Base-by-base conservation (phyloP, 2,113 vertebrate genomes). In the Colistium nudipinnis region DNA sequence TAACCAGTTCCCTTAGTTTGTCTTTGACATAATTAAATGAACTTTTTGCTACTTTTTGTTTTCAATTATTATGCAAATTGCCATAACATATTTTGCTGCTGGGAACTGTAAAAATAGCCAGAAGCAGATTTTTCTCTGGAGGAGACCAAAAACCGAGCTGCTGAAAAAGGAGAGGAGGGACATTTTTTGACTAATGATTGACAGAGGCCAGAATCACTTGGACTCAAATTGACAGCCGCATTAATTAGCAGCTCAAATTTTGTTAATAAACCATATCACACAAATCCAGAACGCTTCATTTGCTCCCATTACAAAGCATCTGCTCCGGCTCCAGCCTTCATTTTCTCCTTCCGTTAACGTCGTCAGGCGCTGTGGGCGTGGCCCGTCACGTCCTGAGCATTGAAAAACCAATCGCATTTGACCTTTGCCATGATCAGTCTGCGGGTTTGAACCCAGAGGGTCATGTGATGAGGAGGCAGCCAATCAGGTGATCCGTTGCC, bases 381-480 rank as follows among this genome's bases (percentile, higher is more conserved):
- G 36, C 27, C 10, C 30, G 65, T 74, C 53, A 71, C 62, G 49
- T 80, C 56, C 44, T 53, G 47, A 24, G 16, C 61, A n/a, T 77
- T 70, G 73, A 48, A 76, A 36, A 51, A 25, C 31, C 51, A 48
- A 19, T 52, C 13, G 38, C 44, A 61, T 20, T 67, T 24, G 14
- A 14, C 43, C 45, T 56, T 47, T 57, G 73, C 59, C 41, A 55
- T 55, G 45, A 3, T 28, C 7, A 4, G 38, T 51, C 28, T 53
- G 19, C 62, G 25, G 48, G 25, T 60, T 13, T 49, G 53, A 74
- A 76, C 52, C 65, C 41, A 79, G 22, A 16, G 10, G 61, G 68
- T 75, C 62, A 82, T 55, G 44, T 11, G 8, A 74, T 38, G 9
- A 63, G 51, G 48, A 49, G 38, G 45, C 57, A 70, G 80, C 62